Evolutionary conservation across 2,888 invertebrate genomes (phyloP).

Genomic region (Amorpha juglandis): DNA sequence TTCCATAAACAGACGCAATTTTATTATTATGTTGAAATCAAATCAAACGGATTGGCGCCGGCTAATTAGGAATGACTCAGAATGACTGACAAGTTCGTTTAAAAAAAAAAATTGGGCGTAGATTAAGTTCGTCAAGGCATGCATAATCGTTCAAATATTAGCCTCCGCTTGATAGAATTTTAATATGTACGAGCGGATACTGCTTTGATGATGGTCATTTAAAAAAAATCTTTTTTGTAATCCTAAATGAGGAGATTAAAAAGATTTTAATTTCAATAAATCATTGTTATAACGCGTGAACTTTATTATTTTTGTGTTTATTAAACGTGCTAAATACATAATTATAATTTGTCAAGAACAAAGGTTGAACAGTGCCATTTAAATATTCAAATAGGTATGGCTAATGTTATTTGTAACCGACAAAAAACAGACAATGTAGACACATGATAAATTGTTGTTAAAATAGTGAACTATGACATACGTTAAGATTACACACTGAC

Average conservation of each 20-base stretch:
- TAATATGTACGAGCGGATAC: conserved; percentile 33
- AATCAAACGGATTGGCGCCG: conserved; percentile 18
- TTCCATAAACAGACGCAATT: conserved; percentile 1
- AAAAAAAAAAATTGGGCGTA: conserved; percentile 9
- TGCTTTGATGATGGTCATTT: conserved; percentile 21
- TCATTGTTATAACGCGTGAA: not conserved
- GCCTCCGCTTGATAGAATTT: conserved; percentile 22
- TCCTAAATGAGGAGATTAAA: not conserved
- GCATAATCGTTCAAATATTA: conserved; percentile 23
- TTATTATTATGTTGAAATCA: conserved; percentile 15
- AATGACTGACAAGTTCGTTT: conserved; percentile 19
- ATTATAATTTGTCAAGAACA: conserved; percentile 2
- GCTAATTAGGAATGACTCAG: conserved; percentile 23
- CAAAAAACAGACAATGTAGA: conserved; percentile 54
- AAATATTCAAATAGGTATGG: conserved; percentile 12
- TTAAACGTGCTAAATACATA: not conserved
- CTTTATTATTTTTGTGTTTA: too few species aligned
- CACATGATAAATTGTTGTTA: conserved; percentile 70
- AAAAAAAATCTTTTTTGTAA: not conserved
- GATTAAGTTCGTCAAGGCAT: conserved; percentile 22
- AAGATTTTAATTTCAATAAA: not conserved
- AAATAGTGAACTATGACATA: conserved; percentile 78
- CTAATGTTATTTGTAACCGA: conserved; percentile 44
- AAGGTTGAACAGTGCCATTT: not conserved
- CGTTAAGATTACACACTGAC: conserved; percentile 52